Percentiles rank a stretch among this genome's conserved stretches.
phyloP scores from a whole-genome alignment of 2,113 vertebrate species.

The Callocephalon fimbriatum region DNA sequence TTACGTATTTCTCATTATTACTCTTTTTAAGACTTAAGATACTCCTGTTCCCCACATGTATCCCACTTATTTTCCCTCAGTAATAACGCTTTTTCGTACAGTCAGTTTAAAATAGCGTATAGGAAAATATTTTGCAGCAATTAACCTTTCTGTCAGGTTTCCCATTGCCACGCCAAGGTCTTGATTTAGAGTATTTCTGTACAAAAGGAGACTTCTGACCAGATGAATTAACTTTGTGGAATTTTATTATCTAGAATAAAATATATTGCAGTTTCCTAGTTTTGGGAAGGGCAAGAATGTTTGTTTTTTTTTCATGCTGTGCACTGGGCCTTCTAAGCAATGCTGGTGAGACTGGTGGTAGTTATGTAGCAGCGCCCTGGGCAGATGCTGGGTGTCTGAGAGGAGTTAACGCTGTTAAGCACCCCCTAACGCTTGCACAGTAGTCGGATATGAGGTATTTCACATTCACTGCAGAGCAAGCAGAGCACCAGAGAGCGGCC shows the following conservation, averaged over 20 bases:
- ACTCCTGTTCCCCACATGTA: background rate
- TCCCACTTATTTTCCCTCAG: background rate
- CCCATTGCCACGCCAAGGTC: slow-evolving; percentile 58
- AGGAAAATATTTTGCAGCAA: slow-evolving; percentile 5
- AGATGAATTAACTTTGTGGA: slow-evolving; percentile 53
- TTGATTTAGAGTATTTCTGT: slow-evolving; percentile 55
- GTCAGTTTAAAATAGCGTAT: slow-evolving; percentile 21
- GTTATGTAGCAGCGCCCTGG: slow-evolving; percentile 56
- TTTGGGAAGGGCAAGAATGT: slow-evolving; percentile 63
- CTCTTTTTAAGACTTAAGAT: background rate
- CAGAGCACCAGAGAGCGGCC: slow-evolving; percentile 51
- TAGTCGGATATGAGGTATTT: background rate
- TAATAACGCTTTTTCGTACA: slow-evolving; percentile 2
- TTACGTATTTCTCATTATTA: background rate
- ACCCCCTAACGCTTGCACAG: background rate
- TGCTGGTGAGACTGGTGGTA: slow-evolving; percentile 7
- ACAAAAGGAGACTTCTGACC: slow-evolving; percentile 61
- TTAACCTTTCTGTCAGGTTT: slow-evolving; percentile 14
- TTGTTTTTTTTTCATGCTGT: slow-evolving; percentile 53
- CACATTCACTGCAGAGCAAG: background rate
- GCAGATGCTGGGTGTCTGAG: background rate
- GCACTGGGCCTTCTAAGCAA: slow-evolving; percentile 64
- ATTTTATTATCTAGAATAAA: slow-evolving; percentile 51
- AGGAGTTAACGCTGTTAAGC: slow-evolving; percentile 14
- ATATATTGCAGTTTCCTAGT: slow-evolving; percentile 51